phyloP scores from a whole-genome alignment of 2,888 invertebrate genomes.

The Dynastes tityus region DNA sequence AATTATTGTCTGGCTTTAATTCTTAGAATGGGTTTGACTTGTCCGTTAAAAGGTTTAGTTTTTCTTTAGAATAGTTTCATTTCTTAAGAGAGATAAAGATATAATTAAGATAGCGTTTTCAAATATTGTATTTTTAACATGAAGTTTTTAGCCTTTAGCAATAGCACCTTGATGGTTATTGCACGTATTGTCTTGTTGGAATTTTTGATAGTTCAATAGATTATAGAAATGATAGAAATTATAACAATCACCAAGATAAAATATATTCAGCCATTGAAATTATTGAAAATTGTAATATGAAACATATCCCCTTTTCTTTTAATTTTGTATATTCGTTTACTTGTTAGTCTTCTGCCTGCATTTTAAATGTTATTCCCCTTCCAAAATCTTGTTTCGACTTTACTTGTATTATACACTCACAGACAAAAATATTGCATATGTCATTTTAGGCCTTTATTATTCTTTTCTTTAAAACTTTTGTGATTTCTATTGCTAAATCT shows the following conservation, averaged over 20 bases:
- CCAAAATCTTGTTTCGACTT: neutral
- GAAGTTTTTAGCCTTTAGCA: neutral
- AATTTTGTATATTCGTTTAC: neutral
- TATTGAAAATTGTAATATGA: neutral
- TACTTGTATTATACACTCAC: neutral
- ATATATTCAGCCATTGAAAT: too few relatives aligned
- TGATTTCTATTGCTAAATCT: too few relatives aligned
- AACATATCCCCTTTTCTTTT: neutral
- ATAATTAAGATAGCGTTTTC: neutral
- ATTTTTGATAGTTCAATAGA: neutral
- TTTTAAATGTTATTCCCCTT: slow-evolving; percentile 12
- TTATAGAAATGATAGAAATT: too few relatives aligned
- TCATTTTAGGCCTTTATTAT: too few relatives aligned
- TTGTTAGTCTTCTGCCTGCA: slow-evolving; percentile 16
- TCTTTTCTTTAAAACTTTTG: too few relatives aligned
- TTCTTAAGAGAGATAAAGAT: too few relatives aligned
- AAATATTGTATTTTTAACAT: neutral
- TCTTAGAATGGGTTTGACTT: neutral
- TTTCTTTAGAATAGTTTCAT: neutral
- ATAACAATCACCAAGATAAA: too few relatives aligned
- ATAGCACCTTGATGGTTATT: slow-evolving; percentile 1
- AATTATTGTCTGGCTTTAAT: neutral
- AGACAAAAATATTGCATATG: too few relatives aligned
- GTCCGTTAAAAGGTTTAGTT: neutral
- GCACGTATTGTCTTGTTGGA: neutral